Evolutionary conservation across 2,113 vertebrate genomes (phyloP), one percentile per base, ranked within the genome.

Genomic region (Pterocles gutturalis): DNA sequence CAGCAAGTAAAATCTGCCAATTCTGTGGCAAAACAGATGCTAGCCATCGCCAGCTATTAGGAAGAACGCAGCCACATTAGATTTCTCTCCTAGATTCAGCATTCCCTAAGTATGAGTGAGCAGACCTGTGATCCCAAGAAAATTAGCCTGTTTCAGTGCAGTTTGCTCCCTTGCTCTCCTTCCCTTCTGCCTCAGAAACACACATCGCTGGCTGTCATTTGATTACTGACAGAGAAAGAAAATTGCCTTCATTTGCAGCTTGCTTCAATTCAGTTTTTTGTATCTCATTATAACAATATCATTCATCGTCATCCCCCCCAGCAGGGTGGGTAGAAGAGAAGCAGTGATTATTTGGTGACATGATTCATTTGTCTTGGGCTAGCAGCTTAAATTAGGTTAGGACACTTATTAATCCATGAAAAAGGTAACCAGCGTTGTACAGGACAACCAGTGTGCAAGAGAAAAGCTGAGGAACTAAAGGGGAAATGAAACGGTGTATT

Each of bases 241-340:
- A 96, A 97, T 49, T 96, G 91, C 93, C 87, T 96, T 97, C 87
- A 96, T 96, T 97, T 86, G 85, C 64, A 92, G 83, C 85, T 90
- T 93, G 46, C 94, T 97, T 95, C 83, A 87, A 85, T 91, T 91
- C 77, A 36, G 11, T 61, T 94, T 96, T 96, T 96, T 95, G 65
- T 93, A 81, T 83, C 54, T 89, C 84, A 91, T 96, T 97, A 93
- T 84, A 96, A 95, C 86, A 94, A 72, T 73, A 97, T 90, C 43
- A 83, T 67, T 87, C 79, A 77, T 54, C 17, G 38, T 43, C 96
- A 86, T 51, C 29, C 45, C 62, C 38, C 34, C 53, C 78, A 83
- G 61, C 33, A 89, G 60, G 57, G 11, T 31, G 65, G 69, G 34
- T 31, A 75, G 51, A 94, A 97, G 51, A 97, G 76, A 83, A 96